phyloP scores from a whole-genome alignment of 2,797 vertebrate genomes.

The Pteronotus mesoamericanus region DNA sequence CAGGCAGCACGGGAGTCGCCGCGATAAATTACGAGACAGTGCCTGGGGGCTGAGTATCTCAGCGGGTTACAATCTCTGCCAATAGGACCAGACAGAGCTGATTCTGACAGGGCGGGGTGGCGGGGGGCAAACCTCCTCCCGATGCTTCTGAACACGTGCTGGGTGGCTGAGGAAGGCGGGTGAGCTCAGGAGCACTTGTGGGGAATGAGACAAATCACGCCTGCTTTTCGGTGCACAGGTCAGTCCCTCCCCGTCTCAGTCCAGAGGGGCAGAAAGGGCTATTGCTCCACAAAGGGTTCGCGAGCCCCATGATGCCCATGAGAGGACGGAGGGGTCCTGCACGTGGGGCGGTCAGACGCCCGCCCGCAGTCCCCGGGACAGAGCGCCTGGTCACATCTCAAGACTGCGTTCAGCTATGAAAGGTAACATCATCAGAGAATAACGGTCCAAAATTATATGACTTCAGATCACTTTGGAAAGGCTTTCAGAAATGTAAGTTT shows the following conservation, averaged over 20 bases:
- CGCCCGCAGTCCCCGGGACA: not conserved
- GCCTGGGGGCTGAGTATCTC: not conserved
- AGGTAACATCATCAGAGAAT: not conserved
- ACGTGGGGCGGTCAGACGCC: not conserved
- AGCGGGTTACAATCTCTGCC: not conserved
- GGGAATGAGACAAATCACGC: accelerated
- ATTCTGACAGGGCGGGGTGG: accelerated
- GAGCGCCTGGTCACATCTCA: not conserved
- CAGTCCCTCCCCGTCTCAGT: not conserved
- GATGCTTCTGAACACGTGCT: not conserved
- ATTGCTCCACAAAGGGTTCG: accelerated
- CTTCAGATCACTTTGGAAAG: not conserved
- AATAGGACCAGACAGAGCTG: not conserved
- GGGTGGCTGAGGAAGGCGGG: not conserved
- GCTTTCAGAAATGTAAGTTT: not conserved
- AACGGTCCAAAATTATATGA: not conserved
- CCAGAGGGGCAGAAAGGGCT: not conserved
- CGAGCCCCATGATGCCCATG: accelerated
- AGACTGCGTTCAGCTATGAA: not conserved
- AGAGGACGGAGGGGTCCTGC: not conserved
- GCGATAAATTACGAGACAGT: accelerated
- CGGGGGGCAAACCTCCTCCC: not conserved
- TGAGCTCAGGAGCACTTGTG: accelerated
- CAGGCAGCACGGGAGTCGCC: accelerated
- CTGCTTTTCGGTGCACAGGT: not conserved